Percentiles rank a stretch among this genome's conserved stretches.
phyloP scores from a whole-genome alignment of 92 coral and sea anemone genomes.

The Parazoanthus atlanticus region DNA sequence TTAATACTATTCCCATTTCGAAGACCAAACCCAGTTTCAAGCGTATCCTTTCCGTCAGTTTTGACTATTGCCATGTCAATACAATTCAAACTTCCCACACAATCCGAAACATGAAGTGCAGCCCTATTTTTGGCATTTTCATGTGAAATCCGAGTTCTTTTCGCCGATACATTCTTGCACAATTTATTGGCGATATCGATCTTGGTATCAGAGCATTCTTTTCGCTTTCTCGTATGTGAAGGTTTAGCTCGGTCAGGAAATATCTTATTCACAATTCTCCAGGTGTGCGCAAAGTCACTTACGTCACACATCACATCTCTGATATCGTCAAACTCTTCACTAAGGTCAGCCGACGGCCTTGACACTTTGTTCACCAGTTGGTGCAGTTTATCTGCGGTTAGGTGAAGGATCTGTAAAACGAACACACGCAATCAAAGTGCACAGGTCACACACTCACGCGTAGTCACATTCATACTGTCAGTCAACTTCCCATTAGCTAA shows the following conservation, averaged over 20 bases:
- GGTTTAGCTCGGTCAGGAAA: not conserved
- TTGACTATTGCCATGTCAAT: not conserved
- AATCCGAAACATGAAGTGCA: not conserved
- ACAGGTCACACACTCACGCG: not conserved
- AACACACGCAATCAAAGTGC: not conserved
- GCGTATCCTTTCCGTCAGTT: not conserved
- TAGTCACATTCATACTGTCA: not conserved
- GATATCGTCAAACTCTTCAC: conserved; percentile 30
- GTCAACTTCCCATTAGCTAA: not conserved
- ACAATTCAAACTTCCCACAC: not conserved
- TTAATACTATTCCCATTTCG: not conserved
- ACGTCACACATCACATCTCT: not conserved
- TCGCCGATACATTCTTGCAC: not conserved
- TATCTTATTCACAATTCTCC: not conserved
- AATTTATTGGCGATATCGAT: not conserved
- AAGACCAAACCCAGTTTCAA: not conserved
- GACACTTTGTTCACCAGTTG: conserved; percentile 20
- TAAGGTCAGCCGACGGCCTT: not conserved
- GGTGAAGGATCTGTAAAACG: conserved; percentile 22
- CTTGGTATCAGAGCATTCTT: not conserved
- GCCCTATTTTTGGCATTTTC: not conserved
- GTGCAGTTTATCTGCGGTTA: conserved; percentile 8
- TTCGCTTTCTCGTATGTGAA: not conserved
- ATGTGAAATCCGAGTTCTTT: not conserved
- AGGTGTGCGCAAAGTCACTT: not conserved